These are phyloP conservation scores for Chydorus sphaericus DNA, from an alignment of 2,888 invertebrate species.

Conservation along the genomic window DNA sequence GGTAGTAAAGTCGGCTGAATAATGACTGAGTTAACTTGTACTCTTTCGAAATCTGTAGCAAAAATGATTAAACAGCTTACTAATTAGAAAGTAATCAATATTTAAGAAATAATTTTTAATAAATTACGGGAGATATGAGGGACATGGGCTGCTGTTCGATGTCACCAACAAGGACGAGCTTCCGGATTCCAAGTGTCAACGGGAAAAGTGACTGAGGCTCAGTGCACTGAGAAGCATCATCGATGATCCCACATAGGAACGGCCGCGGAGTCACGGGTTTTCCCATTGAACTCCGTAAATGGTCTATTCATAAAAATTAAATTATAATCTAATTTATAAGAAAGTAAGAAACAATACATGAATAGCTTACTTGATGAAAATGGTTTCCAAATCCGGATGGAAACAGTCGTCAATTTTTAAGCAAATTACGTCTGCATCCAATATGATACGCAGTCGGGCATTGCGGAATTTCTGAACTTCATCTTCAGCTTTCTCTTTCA, in stretches of 20 bases:
- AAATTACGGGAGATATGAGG: slow-evolving; percentile 49
- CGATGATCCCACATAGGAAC: slow-evolving; percentile 56
- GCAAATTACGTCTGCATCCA: neutral
- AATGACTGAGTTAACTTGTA: neutral
- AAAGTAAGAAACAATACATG: neutral
- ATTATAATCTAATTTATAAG: neutral
- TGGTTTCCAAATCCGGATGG: neutral
- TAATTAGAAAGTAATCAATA: no score
- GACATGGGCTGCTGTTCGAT: slow-evolving; percentile 70
- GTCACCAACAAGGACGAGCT: slow-evolving; percentile 71
- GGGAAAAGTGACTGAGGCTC: slow-evolving; percentile 73
- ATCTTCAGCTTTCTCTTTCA: neutral
- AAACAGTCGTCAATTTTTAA: neutral
- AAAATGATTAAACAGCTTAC: neutral
- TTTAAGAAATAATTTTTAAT: neutral
- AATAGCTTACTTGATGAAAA: neutral
- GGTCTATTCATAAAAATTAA: no score
- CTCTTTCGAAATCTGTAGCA: no score
- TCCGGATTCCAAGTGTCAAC: slow-evolving; percentile 53
- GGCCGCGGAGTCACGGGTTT: no score
- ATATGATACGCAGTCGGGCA: neutral
- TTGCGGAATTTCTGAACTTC: neutral
- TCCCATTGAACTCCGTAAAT: no score
- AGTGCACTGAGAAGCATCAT: slow-evolving; percentile 74
- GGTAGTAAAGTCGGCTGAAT: neutral